Evolutionary conservation across 2,113 vertebrate species (phyloP).

Genomic region (Pycnonotus jocosus): DNA sequence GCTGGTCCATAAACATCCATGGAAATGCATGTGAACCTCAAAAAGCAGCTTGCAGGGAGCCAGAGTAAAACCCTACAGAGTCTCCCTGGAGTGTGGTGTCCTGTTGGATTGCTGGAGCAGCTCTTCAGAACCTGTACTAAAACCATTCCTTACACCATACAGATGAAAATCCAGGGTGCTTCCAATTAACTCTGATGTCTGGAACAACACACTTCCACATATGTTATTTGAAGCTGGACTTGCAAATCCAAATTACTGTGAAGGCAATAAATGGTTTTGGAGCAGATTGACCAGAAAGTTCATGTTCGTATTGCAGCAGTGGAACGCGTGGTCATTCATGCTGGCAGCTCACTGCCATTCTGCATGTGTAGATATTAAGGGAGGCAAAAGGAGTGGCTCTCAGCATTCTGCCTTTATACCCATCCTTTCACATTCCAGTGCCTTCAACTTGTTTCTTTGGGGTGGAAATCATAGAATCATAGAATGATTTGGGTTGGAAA

Average conservation of each 20-base stretch:
- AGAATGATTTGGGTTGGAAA: background rate
- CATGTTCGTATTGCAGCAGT: background rate
- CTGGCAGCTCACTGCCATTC: background rate
- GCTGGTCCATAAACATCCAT: background rate
- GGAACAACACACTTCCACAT: background rate
- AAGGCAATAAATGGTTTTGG: background rate
- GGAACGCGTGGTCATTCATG: accelerated
- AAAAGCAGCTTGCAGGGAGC: background rate
- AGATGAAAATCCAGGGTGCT: background rate
- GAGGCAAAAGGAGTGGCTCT: background rate
- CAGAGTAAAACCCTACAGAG: background rate
- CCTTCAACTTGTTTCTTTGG: background rate
- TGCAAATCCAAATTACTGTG: background rate
- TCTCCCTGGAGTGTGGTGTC: accelerated
- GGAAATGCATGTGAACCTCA: background rate
- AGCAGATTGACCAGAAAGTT: background rate
- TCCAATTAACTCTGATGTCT: background rate
- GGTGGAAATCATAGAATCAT: background rate
- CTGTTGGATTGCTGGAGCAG: background rate
- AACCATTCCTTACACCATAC: background rate
- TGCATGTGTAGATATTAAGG: background rate
- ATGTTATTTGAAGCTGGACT: background rate
- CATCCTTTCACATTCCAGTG: background rate
- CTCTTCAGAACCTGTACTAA: background rate
- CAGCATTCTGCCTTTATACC: accelerated